Base-by-base conservation (phyloP, 1,140 invertebrate genomes). In the Tetraneura akinire region DNA sequence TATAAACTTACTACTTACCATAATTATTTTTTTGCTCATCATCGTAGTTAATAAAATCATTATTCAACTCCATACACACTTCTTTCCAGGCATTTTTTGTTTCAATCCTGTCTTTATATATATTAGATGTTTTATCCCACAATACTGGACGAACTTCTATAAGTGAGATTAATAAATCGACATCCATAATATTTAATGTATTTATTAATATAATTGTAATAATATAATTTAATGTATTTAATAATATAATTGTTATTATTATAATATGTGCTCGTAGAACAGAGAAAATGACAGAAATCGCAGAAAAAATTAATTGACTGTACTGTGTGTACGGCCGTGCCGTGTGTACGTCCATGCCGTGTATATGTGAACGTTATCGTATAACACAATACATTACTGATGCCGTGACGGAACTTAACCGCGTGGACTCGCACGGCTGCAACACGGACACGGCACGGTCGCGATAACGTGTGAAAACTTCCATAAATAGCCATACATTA, bases 1-100 rank as follows among this genome's bases (percentile, higher is more conserved):
- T 42, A 37, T 66, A 10, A 42, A 66, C n/a, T n/a, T n/a, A n/a
- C n/a, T n/a, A n/a, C 37, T 66, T 66, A 66, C 64, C 64, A 26
- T 42, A 66, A 66, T 66, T 45, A 66, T 66, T 66, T 66, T 66
- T 66, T 66, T 66, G 64, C 37, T 66, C 37, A 66, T 66, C 64
- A 37, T 66, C 64, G 64, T 66, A 66, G 21, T 66, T 66, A 42
- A n/a, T 42, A 37, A 66, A 66, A 66, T 66, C 64, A 66, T 37
- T 42, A 66, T 66, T 66, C 32, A 42, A 66, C 32, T 66, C 64
- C 37, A 21, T 66, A 42, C 64, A 66, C 64, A 66, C 60, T 64
- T 55, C 55, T 60, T 60, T 60, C 55, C 57, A 62, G 57, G 57
- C 57, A 9, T n/a, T n/a, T n/a, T 62, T 62, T 16, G 57, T 62